phyloP scores from a whole-genome alignment of 2,113 vertebrate species.

The Serinus canaria region DNA sequence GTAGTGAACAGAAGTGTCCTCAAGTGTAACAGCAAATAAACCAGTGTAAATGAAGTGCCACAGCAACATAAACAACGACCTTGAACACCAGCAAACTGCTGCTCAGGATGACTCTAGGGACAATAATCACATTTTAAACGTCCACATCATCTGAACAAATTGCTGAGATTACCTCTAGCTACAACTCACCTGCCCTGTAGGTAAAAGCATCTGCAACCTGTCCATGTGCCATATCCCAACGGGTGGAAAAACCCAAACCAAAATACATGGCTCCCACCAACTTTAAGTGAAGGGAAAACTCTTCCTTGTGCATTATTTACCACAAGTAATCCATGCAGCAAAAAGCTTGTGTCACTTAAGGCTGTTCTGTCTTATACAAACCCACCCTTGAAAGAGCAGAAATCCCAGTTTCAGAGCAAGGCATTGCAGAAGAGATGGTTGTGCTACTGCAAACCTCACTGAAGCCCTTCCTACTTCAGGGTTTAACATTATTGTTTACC shows the following conservation, averaged over 20 bases:
- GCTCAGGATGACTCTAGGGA: background rate
- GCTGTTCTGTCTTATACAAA: background rate
- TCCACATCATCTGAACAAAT: constrained; percentile 1
- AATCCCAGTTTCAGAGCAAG: background rate
- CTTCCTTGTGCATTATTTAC: background rate
- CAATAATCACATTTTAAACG: background rate
- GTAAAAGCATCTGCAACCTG: background rate
- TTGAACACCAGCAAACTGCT: constrained; percentile 8
- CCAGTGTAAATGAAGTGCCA: constrained; percentile 23
- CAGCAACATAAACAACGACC: constrained; percentile 12
- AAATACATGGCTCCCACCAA: background rate
- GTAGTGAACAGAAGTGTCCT: constrained; percentile 17
- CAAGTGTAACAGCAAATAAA: constrained; percentile 55
- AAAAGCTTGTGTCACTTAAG: background rate
- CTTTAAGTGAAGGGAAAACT: background rate
- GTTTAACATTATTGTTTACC: background rate
- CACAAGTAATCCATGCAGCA: background rate
- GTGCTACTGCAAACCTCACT: background rate
- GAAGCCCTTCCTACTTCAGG: background rate
- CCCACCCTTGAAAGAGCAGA: background rate
- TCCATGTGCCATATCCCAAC: background rate
- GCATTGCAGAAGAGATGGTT: background rate
- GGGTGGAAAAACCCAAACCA: background rate
- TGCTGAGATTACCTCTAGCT: background rate
- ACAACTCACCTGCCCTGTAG: background rate